Evolutionary conservation across 2,888 invertebrate species (phyloP).

Genomic region (Euphydryas editha): DNA sequence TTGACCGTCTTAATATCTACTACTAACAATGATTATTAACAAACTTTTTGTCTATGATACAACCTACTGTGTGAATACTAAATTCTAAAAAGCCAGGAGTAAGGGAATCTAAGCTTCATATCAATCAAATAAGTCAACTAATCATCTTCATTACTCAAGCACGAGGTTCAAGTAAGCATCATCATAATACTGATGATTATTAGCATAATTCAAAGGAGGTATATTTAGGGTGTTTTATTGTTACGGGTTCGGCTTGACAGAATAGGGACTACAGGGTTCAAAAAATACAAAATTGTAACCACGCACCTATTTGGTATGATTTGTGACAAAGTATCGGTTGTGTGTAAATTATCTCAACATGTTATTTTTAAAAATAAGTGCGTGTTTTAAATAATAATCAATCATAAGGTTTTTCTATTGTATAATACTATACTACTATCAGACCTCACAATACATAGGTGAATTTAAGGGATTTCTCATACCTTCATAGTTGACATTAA

Average conservation of each 20-base stretch:
- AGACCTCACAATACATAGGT: constrained; percentile 58
- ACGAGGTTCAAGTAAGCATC: constrained; percentile 65
- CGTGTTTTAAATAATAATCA: constrained; percentile 36
- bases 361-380: constrained; percentile 31
- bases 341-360: constrained; percentile 14
- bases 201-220: constrained; percentile 58
- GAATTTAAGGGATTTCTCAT: constrained; percentile 59
- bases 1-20: constrained; percentile 77
- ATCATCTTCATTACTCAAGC: constrained; percentile 64
- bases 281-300: constrained; percentile 36
- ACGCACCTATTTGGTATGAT: constrained; percentile 37
- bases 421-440: constrained; percentile 50
- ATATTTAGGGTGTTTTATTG: constrained; percentile 61
- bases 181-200: constrained; percentile 63
- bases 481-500: constrained; percentile 56
- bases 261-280: constrained; percentile 72
- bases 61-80: constrained; percentile 57
- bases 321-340: constrained; percentile 16
- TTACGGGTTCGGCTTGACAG: constrained; percentile 83
- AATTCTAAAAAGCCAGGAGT: constrained; percentile 70
- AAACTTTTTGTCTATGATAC: constrained; percentile 53
- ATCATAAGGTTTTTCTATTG: constrained; percentile 39
- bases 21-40: constrained; percentile 53
- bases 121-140: constrained; percentile 61
- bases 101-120: constrained; percentile 67